These are phyloP conservation scores for Sebastes dallii DNA, from an alignment of 2,797 vertebrate species.

Conservation along the genomic window DNA sequence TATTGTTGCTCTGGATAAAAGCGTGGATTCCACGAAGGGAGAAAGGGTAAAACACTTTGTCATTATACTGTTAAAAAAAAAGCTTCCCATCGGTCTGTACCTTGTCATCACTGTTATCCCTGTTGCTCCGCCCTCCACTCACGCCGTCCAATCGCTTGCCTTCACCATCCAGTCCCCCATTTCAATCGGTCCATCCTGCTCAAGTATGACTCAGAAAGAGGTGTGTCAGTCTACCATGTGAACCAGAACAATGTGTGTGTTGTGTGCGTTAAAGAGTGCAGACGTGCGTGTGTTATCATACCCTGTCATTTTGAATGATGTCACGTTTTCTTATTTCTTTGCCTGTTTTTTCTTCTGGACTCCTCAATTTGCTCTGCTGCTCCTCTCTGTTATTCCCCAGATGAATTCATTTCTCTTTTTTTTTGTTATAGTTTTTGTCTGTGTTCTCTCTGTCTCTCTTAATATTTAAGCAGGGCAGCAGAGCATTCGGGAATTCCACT, in stretches of 20 bases:
- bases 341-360: slow-evolving; percentile 57
- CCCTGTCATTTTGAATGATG: slow-evolving; percentile 77
- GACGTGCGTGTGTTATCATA: slow-evolving; percentile 63
- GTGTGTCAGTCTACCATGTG: slow-evolving; percentile 83
- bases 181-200: slow-evolving; percentile 83
- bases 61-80: slow-evolving; percentile 45
- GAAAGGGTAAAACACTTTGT: slow-evolving; percentile 13
- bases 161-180: slow-evolving; percentile 79
- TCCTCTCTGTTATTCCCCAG: slow-evolving; percentile 13
- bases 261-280: slow-evolving; percentile 32
- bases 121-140: slow-evolving; percentile 74
- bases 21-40: background rate
- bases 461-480: slow-evolving; percentile 65
- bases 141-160: slow-evolving; percentile 75
- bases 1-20: background rate
- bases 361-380: slow-evolving; percentile 71
- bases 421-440: slow-evolving; percentile 3
- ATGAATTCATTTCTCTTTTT: slow-evolving; percentile 22
- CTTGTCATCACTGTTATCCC: slow-evolving; percentile 64
- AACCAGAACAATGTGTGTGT: slow-evolving; percentile 71
- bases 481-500: slow-evolving; percentile 76
- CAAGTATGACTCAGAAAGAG: slow-evolving; percentile 91
- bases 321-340: slow-evolving; percentile 67
- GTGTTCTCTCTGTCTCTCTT: slow-evolving; percentile 30
- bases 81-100: slow-evolving; percentile 68